Base-by-base conservation (phyloP, 1,140 invertebrate species). In the Stenopsyche tienmushanensis region DNA sequence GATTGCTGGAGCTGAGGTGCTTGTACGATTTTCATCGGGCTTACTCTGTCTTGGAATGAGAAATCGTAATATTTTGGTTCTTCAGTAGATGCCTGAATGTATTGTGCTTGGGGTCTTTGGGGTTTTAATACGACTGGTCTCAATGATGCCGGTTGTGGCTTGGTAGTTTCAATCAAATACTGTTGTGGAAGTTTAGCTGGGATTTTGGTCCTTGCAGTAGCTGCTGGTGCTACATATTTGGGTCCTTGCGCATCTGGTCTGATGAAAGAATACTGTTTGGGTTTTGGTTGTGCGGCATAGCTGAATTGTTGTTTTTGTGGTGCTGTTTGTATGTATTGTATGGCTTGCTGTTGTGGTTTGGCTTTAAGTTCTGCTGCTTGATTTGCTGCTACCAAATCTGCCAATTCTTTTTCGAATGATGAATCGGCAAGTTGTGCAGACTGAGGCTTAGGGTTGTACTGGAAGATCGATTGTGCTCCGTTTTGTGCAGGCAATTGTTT, bases 81-180 rank as follows among this genome's bases (percentile, higher is more conserved):
- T 34, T 71, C 69, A 2, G 50, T 25, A 3, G 53, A 13, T 20
- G 26, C 49, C 58, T 65, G 64, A 21, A 55, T 21, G 47, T 70
- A 66, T 59, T 65, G 67, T n/a, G n/a, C 59, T 53, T 55, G 25
- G 15, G 3, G 53, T 29, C 34, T 23, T 17, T 55, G 53, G 3
- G 47, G 41, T 45, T 65, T 70, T 17, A 45, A 39, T 9, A 53
- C 23, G 17, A 54, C 34, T 20, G 45, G 65, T 26, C 52, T 66
- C 10, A 41, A 42, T 24, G 21, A 41, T 29, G 21, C 49, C 1
- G 62, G 34, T 42, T 62, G 65, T 8, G 69, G 66, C 59, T 70
- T 70, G 2, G 68, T 66, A 0, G 69, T 71, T 65, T 71, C 69
- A 18, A 71, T 71, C 29, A 71, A 60, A 55, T 71, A 71, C 50